Base-by-base conservation (phyloP, 1,140 invertebrate species). In the Tenebrio molitor region DNA sequence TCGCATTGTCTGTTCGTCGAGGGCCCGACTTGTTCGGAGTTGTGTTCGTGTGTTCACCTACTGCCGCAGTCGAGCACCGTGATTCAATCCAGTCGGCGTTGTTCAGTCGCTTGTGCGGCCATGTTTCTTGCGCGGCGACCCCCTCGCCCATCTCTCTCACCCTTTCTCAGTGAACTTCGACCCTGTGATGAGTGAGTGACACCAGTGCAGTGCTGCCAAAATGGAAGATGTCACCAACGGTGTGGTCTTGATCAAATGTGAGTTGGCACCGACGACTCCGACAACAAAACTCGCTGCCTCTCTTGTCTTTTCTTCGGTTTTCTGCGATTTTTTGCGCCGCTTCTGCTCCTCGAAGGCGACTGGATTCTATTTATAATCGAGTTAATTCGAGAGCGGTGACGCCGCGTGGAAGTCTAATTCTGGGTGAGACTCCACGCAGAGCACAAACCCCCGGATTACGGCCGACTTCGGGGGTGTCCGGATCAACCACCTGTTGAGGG, bases 221-320 rank as follows among this genome's bases (percentile, higher is more conserved):
- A 85, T 85, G 84, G 84, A 85, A 71, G 83, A 83, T 74, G 77
- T 81, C 77, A 83, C 84, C 64, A 84, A 84, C 74, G 84, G 84
- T 63, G 84, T 85, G 76, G 82, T 85, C 41, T 80, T 85, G 50
- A 85, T 85, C 65, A 85, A 85, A 75, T 85, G 84, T 85, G 79
- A 85, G 84, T 84, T 69, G 41, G 19, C 53, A 58, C 3, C 25
- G 8, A 29, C 50, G n/a, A 58, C 23, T n/a, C n/a, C n/a, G n/a
- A n/a, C n/a, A n/a, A n/a, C n/a, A n/a, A n/a, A n/a, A n/a, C n/a
- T n/a, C n/a, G n/a, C n/a, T n/a, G n/a, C n/a, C n/a, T n/a, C n/a
- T n/a, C n/a, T n/a, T n/a, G n/a, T n/a, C n/a, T n/a, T n/a, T n/a
- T n/a, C n/a, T n/a, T n/a, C n/a, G n/a, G n/a, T n/a, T n/a, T n/a